Conservation (phyloP, 2,888 invertebrate species). For the Ormyrus rosae region DNA sequence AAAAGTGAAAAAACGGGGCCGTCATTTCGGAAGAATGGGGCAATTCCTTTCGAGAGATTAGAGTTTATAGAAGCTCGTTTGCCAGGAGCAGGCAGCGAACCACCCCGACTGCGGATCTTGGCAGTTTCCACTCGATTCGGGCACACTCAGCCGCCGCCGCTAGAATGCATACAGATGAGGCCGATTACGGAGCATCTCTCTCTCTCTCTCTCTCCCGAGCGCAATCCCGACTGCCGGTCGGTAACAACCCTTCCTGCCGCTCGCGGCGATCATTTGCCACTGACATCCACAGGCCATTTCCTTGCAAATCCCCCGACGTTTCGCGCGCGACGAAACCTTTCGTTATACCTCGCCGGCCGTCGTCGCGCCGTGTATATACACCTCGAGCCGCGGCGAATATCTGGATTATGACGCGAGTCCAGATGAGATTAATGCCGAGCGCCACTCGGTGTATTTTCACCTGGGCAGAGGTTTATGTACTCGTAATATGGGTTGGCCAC, state of each 20-base stretch:
- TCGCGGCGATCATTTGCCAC: constrained; percentile 62
- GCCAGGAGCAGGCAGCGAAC: not conserved
- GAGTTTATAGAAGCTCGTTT: constrained; percentile 52
- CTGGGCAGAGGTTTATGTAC: too few relatives aligned
- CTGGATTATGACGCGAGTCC: too few relatives aligned
- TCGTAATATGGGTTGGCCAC: too few relatives aligned
- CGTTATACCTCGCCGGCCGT: constrained; percentile 17
- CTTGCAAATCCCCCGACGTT: constrained; percentile 56
- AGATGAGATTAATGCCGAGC: too few relatives aligned
- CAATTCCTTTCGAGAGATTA: constrained; percentile 48
- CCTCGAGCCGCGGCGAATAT: too few relatives aligned
- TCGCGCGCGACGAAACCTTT: constrained; percentile 47
- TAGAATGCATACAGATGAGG: constrained; percentile 64
- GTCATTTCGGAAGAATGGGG: constrained; percentile 16
- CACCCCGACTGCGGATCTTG: constrained; percentile 49
- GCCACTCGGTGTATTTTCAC: too few relatives aligned
- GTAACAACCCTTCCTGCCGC: constrained; percentile 57
- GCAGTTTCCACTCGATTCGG: constrained; percentile 57
- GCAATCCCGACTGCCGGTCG: constrained; percentile 51
- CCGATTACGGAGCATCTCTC: constrained; percentile 60
- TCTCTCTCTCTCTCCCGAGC: not conserved
- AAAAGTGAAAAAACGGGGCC: constrained; percentile 41
- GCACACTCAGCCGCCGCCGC: constrained; percentile 41
- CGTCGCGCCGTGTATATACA: too few relatives aligned
- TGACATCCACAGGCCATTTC: constrained; percentile 61